A percentile compares a stretch with the other conserved stretches of the same genome.
Conservation (phyloP, 2,797 vertebrate genomes). For the Liparis tanakae region DNA sequence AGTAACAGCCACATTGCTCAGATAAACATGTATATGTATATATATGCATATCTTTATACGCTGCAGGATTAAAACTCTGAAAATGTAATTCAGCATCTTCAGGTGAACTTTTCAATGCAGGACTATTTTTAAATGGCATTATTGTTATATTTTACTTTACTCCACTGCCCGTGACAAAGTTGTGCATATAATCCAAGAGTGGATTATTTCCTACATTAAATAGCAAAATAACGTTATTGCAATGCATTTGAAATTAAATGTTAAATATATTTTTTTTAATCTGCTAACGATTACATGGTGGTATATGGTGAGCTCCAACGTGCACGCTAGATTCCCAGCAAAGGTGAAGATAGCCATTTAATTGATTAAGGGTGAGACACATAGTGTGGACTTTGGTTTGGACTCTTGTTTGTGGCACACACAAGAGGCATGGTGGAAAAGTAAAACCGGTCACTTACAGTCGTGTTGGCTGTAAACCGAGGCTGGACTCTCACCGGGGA, state of each 20-base stretch:
- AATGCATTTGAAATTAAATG: no score
- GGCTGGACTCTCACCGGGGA: slow-evolving; percentile 39
- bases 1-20: neutral
- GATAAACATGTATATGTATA: neutral
- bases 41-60: neutral
- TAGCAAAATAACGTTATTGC: neutral
- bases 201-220: neutral
- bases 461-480: slow-evolving; percentile 42
- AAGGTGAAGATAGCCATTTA: neutral
- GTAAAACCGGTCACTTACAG: slow-evolving; percentile 28
- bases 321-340: neutral
- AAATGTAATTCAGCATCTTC: neutral
- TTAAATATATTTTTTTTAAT: neutral
- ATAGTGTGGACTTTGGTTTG: slow-evolving; percentile 26
- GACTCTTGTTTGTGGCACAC: slow-evolving; percentile 32
- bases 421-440: slow-evolving; percentile 29
- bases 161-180: neutral
- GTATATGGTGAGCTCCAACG: neutral
- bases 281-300: neutral
- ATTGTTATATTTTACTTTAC: neutral
- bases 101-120: neutral
- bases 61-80: neutral
- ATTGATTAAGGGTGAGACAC: slow-evolving; percentile 16
- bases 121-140: neutral
- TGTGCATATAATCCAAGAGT: neutral